Base-by-base conservation (phyloP, 2,797 vertebrate species). In the Melanotaenia maccullochi region DNA sequence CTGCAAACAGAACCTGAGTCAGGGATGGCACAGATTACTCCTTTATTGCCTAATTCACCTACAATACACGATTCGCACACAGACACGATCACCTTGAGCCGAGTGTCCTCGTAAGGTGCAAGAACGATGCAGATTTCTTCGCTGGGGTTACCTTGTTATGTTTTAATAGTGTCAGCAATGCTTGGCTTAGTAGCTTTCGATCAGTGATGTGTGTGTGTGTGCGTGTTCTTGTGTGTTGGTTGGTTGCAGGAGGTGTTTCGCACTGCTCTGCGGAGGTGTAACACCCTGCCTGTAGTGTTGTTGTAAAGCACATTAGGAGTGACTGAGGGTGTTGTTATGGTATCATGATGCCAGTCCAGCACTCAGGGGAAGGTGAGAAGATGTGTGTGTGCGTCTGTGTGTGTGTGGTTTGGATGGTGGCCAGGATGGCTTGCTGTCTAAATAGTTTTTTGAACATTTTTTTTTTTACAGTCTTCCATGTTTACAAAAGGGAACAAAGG, bases 161-260 rank as follows among this genome's bases (percentile, higher is more conserved):
- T 88, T 92, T 89, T 91, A 93, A 91, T 89, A 72, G 88, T 87
- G 89, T 92, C 91, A 91, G 87, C 87, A 87, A 66, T 89, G 84
- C 78, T 83, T 86, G 71, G 69, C 78, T 81, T 81, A 73, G 73
- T 68, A 73, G 89, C 86, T 87, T 90, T 88, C 83, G 84, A 92
- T 91, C 87, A 92, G 82, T 44, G 66, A 67, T 16, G 75, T 33
- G 75, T 68, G 70, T 82, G 79, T 65, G 63, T 71, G 9, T 54
- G 35, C 59, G 63, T 36, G 33, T 13, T 44, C 49, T 73, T 44
- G 67, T 70, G 60, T 58, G 71, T 52, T 40, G 38, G 28, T 52
- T 30, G 47, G 68, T 75, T 68, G 40, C 24, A 65, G 54, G 77
- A 76, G 65, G 73, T 69, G 87, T 82, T 90, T 91, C 78, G 76